Conservation (phyloP, 2,797 vertebrate species). For the Rhadinocentrus ornatus region DNA sequence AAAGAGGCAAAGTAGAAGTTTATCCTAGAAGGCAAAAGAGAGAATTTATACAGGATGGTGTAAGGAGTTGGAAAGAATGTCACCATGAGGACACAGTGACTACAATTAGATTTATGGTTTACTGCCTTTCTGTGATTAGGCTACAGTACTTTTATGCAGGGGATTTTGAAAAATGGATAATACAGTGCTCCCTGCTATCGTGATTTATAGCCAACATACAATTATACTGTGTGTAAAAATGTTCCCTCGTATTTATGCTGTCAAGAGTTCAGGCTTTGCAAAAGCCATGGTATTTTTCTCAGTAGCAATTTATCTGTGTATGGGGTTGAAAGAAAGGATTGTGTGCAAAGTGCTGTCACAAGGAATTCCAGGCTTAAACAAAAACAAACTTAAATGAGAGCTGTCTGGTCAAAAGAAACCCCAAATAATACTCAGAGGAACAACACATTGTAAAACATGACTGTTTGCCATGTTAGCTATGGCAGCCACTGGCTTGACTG, state of each 20-base stretch:
- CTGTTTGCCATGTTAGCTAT: constrained; percentile 58
- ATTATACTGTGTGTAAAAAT: constrained; percentile 64
- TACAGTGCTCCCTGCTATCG: constrained; percentile 22
- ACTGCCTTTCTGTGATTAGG: constrained; percentile 44
- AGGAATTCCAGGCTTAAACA: constrained; percentile 65
- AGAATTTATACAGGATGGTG: constrained; percentile 2
- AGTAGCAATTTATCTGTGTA: constrained; percentile 61
- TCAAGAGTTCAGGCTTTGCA: constrained; percentile 65
- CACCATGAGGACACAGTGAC: constrained; percentile 24
- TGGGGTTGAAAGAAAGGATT: constrained; percentile 58
- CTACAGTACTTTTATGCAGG: constrained; percentile 18
- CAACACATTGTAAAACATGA: constrained; percentile 63
- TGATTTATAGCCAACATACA: constrained; percentile 63
- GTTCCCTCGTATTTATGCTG: constrained; percentile 60
- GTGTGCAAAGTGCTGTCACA: constrained; percentile 63
- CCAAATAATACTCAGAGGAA: constrained; percentile 65
- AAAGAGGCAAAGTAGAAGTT: constrained; percentile 1
- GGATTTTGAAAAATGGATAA: constrained; percentile 50
- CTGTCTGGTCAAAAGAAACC: constrained; percentile 48
- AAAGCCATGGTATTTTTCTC: constrained; percentile 47
- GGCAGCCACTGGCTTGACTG: constrained; percentile 26
- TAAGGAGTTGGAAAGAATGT: constrained; percentile 36
- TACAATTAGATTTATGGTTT: constrained; percentile 47
- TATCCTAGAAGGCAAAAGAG: not conserved
- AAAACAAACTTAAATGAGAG: constrained; percentile 65